Percentiles rank a stretch among this genome's conserved stretches.
Conservation (phyloP, 2,888 invertebrate species). For the Drosophila flavopinicola region DNA sequence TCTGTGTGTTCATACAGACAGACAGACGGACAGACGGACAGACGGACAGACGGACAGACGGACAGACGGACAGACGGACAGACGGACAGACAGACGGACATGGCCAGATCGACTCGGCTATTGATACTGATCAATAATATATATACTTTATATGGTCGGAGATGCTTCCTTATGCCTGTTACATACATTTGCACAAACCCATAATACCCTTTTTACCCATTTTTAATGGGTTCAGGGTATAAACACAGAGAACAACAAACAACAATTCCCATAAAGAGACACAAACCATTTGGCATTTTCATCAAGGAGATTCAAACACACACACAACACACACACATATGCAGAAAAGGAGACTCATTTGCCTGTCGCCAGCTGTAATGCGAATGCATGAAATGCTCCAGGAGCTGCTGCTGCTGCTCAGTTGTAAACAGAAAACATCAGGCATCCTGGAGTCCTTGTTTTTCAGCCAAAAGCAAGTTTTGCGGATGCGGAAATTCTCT, state of each 20-base stretch:
- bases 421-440: constrained; percentile 58
- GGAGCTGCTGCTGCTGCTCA: constrained; percentile 27
- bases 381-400: constrained; percentile 61
- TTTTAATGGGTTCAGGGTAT: too few relatives aligned
- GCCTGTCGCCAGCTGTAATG: constrained; percentile 74
- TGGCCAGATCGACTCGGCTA: too few relatives aligned
- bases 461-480: constrained; percentile 34
- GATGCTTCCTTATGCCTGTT: too few relatives aligned
- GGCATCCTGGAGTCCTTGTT: constrained; percentile 25
- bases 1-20: too few relatives aligned
- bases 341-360: constrained; percentile 55
- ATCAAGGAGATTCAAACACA: constrained; percentile 57
- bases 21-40: too few relatives aligned
- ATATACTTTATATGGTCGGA: too few relatives aligned
- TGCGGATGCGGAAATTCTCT: constrained; percentile 30
- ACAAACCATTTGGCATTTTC: constrained; percentile 79
- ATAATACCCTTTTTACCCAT: too few relatives aligned
- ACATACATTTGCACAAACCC: too few relatives aligned
- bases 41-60: too few relatives aligned
- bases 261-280: constrained; percentile 79
- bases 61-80: too few relatives aligned
- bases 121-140: too few relatives aligned
- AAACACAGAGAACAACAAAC: constrained; percentile 72
- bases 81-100: too few relatives aligned
- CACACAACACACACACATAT: constrained; percentile 23